Base-by-base conservation (phyloP, 2,113 vertebrate genomes). In the Megaptera novaeangliae region DNA sequence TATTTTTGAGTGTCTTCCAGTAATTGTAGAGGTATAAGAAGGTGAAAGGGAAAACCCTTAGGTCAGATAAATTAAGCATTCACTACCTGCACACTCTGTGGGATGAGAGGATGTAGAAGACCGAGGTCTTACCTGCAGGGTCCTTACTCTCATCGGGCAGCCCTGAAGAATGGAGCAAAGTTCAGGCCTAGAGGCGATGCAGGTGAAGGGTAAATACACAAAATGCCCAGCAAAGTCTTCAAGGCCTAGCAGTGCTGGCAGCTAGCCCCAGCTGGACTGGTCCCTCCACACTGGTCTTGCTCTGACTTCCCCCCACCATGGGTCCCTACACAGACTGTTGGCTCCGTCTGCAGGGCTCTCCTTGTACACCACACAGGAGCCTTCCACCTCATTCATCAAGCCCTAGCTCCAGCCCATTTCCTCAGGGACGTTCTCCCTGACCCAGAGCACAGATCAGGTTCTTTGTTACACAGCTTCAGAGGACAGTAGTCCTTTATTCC, bases 31-130 rank as follows among this genome's bases (percentile, higher is more conserved):
- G 49, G 5, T 61, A 57, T 31, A 86, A 95, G 59, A 82, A 82
- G 9, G 13, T 61, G 57, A 20, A 83, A 59, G 59, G 36, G 71
- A 80, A 78, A 44, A 44, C 17, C 2, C 8, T 63, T 20, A 80
- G 17, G 39, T 95, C 55, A 80, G n/a, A 86, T 41, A 77, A 81
- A 77, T 59, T 25, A 74, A 81, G 25, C 49, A 44, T 29, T 87
- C 12, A 39, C 12, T 36, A 21, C 20, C 74, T 44, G 18, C 61
- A 5, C 6, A 63, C 14, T 12, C 15, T 39, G 36, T 31, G 39
- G 46, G 57, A 74, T 8, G 13, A 25, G 61, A 44, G 78, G 55
- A 29, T 14, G 6, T 5, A 2, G 17, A 46, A 90, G 83, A 27
- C 13, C 23, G 18, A 41, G 64, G 5, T 86, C 46, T 39, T 44